Evolutionary conservation across 2,797 vertebrate species (phyloP).

Genomic region (Alectoris magna): DNA sequence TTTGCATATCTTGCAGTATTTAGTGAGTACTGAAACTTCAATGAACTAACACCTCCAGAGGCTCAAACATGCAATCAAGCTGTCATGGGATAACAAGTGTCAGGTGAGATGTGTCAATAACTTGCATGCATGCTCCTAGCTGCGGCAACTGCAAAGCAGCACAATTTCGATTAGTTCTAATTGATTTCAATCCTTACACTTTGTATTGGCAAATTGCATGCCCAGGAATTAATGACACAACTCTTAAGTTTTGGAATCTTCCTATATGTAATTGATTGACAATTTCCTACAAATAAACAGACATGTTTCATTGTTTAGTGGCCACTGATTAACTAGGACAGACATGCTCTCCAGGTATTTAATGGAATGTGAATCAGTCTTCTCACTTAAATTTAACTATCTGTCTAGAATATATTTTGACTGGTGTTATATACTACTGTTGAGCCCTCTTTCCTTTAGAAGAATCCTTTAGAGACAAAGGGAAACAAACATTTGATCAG

Average conservation of each 20-base stretch:
- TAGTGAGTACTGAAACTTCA: background rate
- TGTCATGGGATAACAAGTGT: background rate
- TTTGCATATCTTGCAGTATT: background rate
- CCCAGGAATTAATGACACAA: background rate
- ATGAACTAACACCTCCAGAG: background rate
- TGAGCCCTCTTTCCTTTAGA: background rate
- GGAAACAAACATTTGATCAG: background rate
- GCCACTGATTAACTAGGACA: background rate
- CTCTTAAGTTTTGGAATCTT: background rate
- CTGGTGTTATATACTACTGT: background rate
- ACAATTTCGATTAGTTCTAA: conserved; percentile 6
- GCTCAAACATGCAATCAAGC: background rate
- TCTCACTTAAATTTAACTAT: conserved; percentile 5
- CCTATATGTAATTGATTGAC: background rate
- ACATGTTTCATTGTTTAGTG: background rate
- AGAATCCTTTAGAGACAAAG: background rate
- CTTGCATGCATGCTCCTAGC: background rate
- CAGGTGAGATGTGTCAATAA: background rate
- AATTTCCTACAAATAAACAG: conserved; percentile 5
- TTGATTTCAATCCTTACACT: conserved; percentile 14
- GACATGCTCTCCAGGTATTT: background rate
- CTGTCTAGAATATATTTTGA: background rate
- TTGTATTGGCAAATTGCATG: background rate
- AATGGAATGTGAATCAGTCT: background rate
- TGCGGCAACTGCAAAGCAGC: background rate